These are phyloP conservation scores for Drosophila quadrilineata DNA, from an alignment of 1,140 invertebrate genomes.

Conservation along the genomic window DNA sequence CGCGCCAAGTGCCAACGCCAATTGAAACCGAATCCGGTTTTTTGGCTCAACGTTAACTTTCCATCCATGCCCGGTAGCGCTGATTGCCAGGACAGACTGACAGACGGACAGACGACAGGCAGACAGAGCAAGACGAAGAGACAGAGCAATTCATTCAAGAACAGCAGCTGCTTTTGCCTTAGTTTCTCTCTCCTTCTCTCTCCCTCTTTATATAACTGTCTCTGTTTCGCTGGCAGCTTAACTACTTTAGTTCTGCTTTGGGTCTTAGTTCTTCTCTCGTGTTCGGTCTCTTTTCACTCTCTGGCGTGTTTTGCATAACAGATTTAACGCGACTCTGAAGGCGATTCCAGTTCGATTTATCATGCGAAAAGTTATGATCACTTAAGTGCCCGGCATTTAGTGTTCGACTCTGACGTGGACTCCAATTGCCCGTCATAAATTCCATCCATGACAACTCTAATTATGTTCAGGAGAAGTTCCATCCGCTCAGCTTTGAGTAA, in stretches of 20 bases:
- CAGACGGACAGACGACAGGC: background rate
- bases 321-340: conserved; percentile 36
- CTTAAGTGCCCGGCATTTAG: conserved; percentile 64
- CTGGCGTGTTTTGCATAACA: conserved; percentile 51
- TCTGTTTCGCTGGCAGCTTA: background rate
- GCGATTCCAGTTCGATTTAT: conserved; percentile 70
- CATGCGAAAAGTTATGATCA: conserved; percentile 68
- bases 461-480: conserved; percentile 31
- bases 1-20: conserved; percentile 48
- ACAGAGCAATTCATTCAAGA: conserved; percentile 64
- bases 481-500: background rate
- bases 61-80: conserved; percentile 69
- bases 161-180: conserved; percentile 21
- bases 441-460: conserved; percentile 61
- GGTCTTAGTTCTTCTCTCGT: background rate
- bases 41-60: conserved; percentile 62
- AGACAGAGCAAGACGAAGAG: conserved; percentile 12
- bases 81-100: conserved; percentile 60
- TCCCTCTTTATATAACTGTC: background rate
- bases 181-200: background rate
- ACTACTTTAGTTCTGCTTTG: too few relatives aligned
- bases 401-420: conserved; percentile 30
- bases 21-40: conserved; percentile 73
- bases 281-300: background rate
- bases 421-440: conserved; percentile 57